Evolutionary conservation across 2,888 invertebrate genomes (phyloP), one percentile per base, ranked within the genome.

Genomic region (Poecilobothrus nobilitatus): DNA sequence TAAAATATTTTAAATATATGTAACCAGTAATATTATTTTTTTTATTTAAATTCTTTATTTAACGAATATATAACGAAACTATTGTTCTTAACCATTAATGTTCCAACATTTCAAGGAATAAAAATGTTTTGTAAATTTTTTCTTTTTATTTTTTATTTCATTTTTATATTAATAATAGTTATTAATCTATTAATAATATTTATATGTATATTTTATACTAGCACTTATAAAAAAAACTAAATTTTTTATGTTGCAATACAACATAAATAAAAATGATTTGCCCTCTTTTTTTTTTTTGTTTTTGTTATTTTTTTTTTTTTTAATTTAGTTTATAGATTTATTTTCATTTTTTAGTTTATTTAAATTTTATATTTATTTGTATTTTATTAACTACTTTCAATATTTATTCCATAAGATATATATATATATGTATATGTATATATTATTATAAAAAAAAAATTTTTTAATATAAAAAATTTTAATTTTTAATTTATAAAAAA

Each of bases 1-100:
- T 66, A 69, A 70, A 68, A 68, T 70, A 71, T 68, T 72, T 70
- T 70, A 71, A 66, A 68, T 69, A 71, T 69, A 69, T 71, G 71
- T 66, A 70, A 71, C 70, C 70, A 71, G 70, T 70, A 65, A 68
- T 68, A 53, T 67, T 63, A 67, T 18, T 41, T 62, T 62, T 62
- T 63, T 63, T 63, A 22, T 63, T 63, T n/a, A n/a, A n/a, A n/a
- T n/a, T n/a, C n/a, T n/a, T n/a, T 21, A 2, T 21, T 63, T 63
- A 63, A 53, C 53, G 53, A 53, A 53, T 53, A 53, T 18, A 53
- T 18, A 53, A 63, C 27, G 63, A 63, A 27, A 70, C 70, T 71
- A 70, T 70, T 71, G 68, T 71, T 68, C 70, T 68, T 70, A 70
- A 70, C 70, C 70, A 68, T 63, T 69, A 62, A 65, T 67, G 64